Evolutionary conservation across 1,140 invertebrate genomes (phyloP), one percentile per base, ranked within the genome.

Genomic region (Anoplophora glabripennis): DNA sequence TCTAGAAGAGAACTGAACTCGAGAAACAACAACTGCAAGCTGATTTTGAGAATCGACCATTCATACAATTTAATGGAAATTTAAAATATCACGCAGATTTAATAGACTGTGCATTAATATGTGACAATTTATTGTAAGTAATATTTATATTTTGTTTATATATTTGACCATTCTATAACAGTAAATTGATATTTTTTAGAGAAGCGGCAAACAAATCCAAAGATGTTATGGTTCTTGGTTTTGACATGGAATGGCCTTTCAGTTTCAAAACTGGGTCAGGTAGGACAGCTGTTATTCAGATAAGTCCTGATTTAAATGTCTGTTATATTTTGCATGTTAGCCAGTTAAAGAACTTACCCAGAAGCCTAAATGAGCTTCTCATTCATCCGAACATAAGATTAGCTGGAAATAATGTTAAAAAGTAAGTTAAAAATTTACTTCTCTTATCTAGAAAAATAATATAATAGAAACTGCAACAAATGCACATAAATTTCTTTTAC

Each of bases 321-420:
- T 85, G 83, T 65, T 79, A 84, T 69, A 67, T 86, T 1, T 77
- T 86, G 35, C 81, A 86, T 59, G 62, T 86, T 17, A 81, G 76
- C 57, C 69, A 78, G 12, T 42, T 84, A 0, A 77, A 77, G 63
- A 82, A 78, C 60, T 65, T 86, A 12, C 85, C 85, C 4, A 77
- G 78, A 55, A 75, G 78, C 47, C 75, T 86, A 55, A 67, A 76
- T 18, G 62, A 76, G 9, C 70, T 86, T 10, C 71, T 86, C 8
- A 76, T 74, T 38, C 83, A 86, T 77, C 73, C 79, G 8, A 84
- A 82, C 71, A 79, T 85, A 5, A 77, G 77, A 47, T 68, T 86
- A 18, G 80, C 83, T 68, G 84, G 84, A 36, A 79, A 85, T 12
- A 85, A 85, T 69, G 82, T 86, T 40, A 84, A 83, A 73, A 84